Conservation (phyloP, 2,797 vertebrate species). For the Gambelia wislizenii region DNA sequence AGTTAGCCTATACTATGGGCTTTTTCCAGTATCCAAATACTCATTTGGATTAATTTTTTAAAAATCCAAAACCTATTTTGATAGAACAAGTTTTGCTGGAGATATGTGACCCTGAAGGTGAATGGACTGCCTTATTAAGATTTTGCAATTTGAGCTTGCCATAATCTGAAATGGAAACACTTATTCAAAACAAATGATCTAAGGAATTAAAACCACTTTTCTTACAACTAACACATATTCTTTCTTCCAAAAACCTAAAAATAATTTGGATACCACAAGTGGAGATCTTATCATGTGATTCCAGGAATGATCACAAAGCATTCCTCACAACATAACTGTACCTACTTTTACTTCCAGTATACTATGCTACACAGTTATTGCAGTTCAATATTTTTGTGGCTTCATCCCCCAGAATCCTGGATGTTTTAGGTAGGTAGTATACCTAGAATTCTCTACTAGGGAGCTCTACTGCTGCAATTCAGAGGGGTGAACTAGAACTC, state of each 20-base stretch:
- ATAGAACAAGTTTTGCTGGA: background rate
- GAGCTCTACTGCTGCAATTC: too few relatives aligned
- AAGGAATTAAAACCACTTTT: background rate
- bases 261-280: background rate
- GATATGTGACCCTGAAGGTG: background rate
- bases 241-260: background rate
- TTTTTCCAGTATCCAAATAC: background rate
- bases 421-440: too few relatives aligned
- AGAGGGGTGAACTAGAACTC: too few relatives aligned
- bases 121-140: slow-evolving; percentile 3
- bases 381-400: too few relatives aligned
- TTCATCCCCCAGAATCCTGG: too few relatives aligned
- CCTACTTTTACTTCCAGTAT: too few relatives aligned
- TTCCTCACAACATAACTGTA: background rate
- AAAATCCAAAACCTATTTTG: background rate
- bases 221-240: background rate
- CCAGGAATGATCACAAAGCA: background rate
- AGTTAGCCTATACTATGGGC: background rate
- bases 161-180: background rate
- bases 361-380: too few relatives aligned
- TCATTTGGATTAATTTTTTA: background rate
- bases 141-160: background rate
- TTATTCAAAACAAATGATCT: slow-evolving; percentile 14
- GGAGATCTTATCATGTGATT: background rate
- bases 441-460: too few relatives aligned